phyloP scores from a whole-genome alignment of 1,140 invertebrate genomes.

The Danaus plexippus region DNA sequence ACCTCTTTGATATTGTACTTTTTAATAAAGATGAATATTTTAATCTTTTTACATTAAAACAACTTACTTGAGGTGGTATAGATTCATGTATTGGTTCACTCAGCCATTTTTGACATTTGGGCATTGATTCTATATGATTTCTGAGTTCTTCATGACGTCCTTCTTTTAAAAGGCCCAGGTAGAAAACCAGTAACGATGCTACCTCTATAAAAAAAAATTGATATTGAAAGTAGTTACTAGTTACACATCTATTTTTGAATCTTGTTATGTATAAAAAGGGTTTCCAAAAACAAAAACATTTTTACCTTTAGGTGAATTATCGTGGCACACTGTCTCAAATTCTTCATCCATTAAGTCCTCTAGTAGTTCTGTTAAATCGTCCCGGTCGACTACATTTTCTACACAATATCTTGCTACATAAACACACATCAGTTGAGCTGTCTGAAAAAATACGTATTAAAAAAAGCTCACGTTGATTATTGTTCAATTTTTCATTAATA shows the following conservation, averaged over 20 bases:
- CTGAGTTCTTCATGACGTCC: conserved; percentile 53
- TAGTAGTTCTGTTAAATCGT: conserved; percentile 73
- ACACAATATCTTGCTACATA: conserved; percentile 74
- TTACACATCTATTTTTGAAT: no score
- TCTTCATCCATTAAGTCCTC: conserved; percentile 78
- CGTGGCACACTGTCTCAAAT: conserved; percentile 77
- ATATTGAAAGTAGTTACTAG: no score
- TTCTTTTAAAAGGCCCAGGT: conserved; percentile 48
- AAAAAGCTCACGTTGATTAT: background rate
- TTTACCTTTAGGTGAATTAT: conserved; percentile 73
- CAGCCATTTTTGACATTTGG: conserved; percentile 58
- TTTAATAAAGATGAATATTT: background rate
- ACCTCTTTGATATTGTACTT: no score
- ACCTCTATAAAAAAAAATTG: conserved; percentile 43
- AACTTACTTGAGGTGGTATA: conserved; percentile 57
- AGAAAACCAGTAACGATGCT: conserved; percentile 43
- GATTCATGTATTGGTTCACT: conserved; percentile 56
- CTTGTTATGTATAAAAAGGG: no score
- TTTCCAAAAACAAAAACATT: conserved; percentile 1
- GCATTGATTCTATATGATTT: conserved; percentile 51
- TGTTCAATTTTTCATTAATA: background rate
- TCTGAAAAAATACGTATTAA: conserved; percentile 46
- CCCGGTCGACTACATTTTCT: conserved; percentile 72
- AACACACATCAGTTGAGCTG: conserved; percentile 73
- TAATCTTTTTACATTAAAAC: conserved; percentile 9